Evolutionary conservation across 2,888 invertebrate species (phyloP).

Genomic region (Hypsopygia costalis): DNA sequence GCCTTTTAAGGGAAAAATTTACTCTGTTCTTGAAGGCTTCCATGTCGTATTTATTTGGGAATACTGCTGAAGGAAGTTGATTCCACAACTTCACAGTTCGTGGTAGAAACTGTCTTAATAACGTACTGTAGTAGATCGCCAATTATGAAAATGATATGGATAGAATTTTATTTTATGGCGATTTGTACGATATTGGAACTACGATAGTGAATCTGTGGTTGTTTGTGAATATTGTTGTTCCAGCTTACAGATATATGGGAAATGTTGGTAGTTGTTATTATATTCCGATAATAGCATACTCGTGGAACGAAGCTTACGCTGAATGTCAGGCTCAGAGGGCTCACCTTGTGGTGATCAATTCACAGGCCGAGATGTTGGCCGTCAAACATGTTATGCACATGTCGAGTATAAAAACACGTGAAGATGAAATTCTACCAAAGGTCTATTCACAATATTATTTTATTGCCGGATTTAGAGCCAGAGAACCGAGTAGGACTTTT

Average conservation of each 20-base stretch:
- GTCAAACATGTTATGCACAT: conserved; percentile 35
- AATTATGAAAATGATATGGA: too few relatives aligned
- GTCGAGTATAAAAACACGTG: conserved; percentile 19
- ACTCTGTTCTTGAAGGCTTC: too few relatives aligned
- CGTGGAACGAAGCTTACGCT: conserved; percentile 54
- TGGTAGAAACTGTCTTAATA: too few relatives aligned
- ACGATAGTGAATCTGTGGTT: too few relatives aligned
- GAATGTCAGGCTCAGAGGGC: conserved; percentile 48
- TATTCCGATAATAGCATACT: conserved; percentile 28
- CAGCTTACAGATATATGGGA: conserved; percentile 42
- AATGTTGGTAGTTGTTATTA: conserved; percentile 53
- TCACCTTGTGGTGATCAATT: conserved; percentile 52
- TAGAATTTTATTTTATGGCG: too few relatives aligned
- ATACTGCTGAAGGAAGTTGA: too few relatives aligned
- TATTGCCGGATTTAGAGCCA: conserved; percentile 49
- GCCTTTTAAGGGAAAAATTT: too few relatives aligned
- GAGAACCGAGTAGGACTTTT: conserved; percentile 32
- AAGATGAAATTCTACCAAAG: background rate
- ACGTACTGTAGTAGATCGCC: too few relatives aligned
- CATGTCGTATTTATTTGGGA: too few relatives aligned
- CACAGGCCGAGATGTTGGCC: conserved; percentile 36
- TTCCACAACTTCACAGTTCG: too few relatives aligned
- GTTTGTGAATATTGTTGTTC: too few relatives aligned
- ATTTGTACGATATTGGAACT: too few relatives aligned
- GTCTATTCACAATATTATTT: conserved; percentile 34